Percentiles rank a stretch among this genome's conserved stretches.
Evolutionary conservation across 2,888 invertebrate genomes (phyloP).

Genomic region (Melitaea athalia): DNA sequence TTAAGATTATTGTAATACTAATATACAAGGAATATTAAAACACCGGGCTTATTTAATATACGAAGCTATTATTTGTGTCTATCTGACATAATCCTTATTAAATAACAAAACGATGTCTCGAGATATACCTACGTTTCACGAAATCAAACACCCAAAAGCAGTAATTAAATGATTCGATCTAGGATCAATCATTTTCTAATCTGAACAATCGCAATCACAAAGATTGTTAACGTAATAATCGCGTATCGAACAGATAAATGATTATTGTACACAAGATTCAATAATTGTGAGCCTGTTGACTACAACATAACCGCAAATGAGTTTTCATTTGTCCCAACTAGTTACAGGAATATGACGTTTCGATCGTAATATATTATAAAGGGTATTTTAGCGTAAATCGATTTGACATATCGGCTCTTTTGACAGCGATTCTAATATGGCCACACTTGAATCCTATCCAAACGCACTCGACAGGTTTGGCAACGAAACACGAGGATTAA

Average conservation of each 20-base stretch:
- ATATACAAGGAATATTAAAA: too few species aligned
- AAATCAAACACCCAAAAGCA: background rate
- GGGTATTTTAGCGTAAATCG: conserved; percentile 17
- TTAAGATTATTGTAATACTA: too few species aligned
- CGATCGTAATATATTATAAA: background rate
- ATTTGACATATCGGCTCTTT: conserved; percentile 18
- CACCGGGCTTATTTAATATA: too few species aligned
- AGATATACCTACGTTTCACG: background rate
- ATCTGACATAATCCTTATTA: background rate
- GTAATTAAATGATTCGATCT: background rate
- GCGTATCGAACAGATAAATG: conserved; percentile 28
- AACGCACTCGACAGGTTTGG: conserved; percentile 48
- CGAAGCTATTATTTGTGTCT: too few species aligned
- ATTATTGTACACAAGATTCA: conserved; percentile 33
- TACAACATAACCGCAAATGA: conserved; percentile 19
- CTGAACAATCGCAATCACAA: conserved; percentile 18
- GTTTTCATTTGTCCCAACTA: background rate
- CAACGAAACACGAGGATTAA: conserved; percentile 49
- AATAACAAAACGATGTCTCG: background rate
- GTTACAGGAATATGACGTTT: conserved; percentile 13
- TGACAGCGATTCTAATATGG: conserved; percentile 30
- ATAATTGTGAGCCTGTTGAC: conserved; percentile 31
- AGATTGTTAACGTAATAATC: conserved; percentile 26
- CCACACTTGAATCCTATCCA: conserved; percentile 48
- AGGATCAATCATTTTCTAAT: conserved; percentile 5